A percentile compares a stretch with the other conserved stretches of the same genome.
Conservation (phyloP, 1,140 invertebrate genomes). For the Luehdorfia chinensis region DNA sequence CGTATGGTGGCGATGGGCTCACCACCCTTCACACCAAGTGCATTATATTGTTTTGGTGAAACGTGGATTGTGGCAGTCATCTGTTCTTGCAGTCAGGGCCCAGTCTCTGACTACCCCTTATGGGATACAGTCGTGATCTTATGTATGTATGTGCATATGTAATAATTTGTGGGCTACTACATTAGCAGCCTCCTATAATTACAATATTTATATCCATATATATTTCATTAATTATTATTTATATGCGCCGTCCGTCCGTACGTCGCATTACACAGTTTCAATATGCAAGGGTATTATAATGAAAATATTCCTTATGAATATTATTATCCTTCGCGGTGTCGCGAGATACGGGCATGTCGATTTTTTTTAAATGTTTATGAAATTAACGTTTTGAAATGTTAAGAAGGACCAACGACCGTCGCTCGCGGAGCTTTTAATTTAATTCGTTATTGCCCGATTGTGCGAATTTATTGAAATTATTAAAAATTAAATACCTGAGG, state of each 20-base stretch:
- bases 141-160: no score
- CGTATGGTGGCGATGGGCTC: no score
- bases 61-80: no score
- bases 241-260: slow-evolving; percentile 14
- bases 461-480: slow-evolving; percentile 12
- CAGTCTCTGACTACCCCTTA: no score
- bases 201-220: slow-evolving; percentile 28
- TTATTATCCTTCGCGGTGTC: slow-evolving; percentile 46
- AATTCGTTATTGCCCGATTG: slow-evolving; percentile 12
- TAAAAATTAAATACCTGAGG: slow-evolving; percentile 1
- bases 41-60: no score
- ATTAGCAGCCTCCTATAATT: slow-evolving; percentile 17
- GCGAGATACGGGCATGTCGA: slow-evolving; percentile 34
- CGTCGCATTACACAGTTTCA: slow-evolving; percentile 40
- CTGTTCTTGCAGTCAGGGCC: no score
- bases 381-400: slow-evolving; percentile 49
- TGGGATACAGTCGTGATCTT: no score
- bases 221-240: slow-evolving; percentile 17
- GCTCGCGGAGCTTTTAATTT: slow-evolving; percentile 15
- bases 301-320: slow-evolving; percentile 58
- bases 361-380: slow-evolving; percentile 36
- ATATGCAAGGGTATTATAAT: slow-evolving; percentile 49
- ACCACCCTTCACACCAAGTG: no score
- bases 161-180: no score
- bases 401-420: slow-evolving; percentile 21